Evolutionary conservation across 2,797 vertebrate genomes (phyloP).

Genomic region (Pipistrellus pygmaeus): DNA sequence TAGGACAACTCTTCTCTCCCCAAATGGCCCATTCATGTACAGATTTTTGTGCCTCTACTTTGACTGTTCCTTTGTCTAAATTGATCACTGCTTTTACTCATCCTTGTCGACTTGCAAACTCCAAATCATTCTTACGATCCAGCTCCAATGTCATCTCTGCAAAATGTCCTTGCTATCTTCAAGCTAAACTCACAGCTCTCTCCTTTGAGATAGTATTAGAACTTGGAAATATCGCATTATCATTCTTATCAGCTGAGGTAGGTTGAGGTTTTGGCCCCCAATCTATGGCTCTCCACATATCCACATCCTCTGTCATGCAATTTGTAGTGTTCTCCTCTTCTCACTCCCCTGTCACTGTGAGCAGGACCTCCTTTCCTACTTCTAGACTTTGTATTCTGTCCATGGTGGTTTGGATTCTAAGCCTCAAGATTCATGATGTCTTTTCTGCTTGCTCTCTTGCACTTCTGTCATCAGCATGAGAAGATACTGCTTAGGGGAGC

Average conservation of each 20-base stretch:
- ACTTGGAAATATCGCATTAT: background rate
- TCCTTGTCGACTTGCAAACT: background rate
- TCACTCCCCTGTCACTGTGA: background rate
- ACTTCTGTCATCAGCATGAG: background rate
- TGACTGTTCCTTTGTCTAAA: background rate
- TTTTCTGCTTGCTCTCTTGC: background rate
- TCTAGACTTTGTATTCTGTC: background rate
- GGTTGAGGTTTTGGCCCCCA: background rate
- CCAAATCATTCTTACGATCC: background rate
- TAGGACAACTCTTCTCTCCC: background rate
- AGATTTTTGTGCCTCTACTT: background rate
- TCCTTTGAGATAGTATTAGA: background rate
- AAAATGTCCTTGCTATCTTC: background rate
- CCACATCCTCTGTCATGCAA: background rate
- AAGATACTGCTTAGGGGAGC: background rate
- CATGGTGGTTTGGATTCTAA: background rate
- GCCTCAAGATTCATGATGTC: background rate
- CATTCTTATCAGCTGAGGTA: background rate
- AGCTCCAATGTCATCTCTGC: background rate
- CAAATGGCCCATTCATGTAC: background rate
- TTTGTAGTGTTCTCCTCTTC: background rate
- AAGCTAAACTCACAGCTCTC: background rate
- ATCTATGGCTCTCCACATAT: background rate
- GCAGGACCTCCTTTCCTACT: background rate
- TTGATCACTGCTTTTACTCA: background rate